These are phyloP conservation scores for Rhopalosiphum nymphaeae DNA, from an alignment of 2,888 invertebrate genomes.

Conservation along the genomic window DNA sequence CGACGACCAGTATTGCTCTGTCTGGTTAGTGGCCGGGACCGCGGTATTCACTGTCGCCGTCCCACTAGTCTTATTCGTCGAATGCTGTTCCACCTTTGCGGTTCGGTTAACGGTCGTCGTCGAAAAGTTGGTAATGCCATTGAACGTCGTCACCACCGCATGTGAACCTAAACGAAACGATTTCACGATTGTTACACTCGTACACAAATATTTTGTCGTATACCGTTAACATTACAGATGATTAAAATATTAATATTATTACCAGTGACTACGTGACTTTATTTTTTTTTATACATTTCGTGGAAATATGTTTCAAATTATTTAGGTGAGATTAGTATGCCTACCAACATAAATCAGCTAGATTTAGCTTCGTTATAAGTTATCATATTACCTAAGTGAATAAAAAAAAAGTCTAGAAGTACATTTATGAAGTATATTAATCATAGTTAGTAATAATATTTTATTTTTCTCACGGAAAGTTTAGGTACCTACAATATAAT, in stretches of 20 bases:
- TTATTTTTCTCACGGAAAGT: neutral
- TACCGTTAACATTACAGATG: neutral
- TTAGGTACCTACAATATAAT: neutral
- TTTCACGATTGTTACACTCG: neutral
- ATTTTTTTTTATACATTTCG: neutral
- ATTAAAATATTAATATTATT: neutral
- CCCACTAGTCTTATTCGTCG: neutral
- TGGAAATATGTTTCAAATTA: neutral
- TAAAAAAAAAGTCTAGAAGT: neutral
- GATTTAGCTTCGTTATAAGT: neutral
- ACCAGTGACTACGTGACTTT: neutral
- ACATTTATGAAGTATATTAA: neutral
- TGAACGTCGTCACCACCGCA: neutral
- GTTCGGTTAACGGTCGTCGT: neutral
- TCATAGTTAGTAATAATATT: neutral
- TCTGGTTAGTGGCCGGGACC: neutral
- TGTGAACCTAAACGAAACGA: neutral
- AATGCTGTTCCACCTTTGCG: neutral
- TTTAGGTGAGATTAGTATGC: neutral
- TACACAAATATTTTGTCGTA: no score
- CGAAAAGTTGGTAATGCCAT: neutral
- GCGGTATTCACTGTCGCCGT: neutral
- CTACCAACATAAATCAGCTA: neutral
- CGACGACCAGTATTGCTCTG: constrained; percentile 18
- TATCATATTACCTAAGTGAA: neutral